Evolutionary conservation across 1,140 invertebrate genomes (phyloP), one percentile per base, ranked within the genome.

Genomic region (Saccostrea echinata): DNA sequence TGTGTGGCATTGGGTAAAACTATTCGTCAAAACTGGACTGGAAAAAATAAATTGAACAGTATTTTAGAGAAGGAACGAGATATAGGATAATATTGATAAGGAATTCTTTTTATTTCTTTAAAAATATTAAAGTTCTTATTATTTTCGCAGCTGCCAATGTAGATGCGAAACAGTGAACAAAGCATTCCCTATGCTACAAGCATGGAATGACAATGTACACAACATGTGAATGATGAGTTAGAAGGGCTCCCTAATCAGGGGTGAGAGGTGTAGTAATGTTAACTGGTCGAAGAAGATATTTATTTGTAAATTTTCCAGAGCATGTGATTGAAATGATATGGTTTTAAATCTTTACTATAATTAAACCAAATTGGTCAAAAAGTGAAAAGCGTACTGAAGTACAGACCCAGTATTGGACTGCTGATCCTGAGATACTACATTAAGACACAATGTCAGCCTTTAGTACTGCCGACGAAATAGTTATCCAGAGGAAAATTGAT

Each of bases 391-490:
- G 9, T n/a, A n/a, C n/a, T n/a, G n/a, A n/a, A n/a, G n/a, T n/a
- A n/a, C n/a, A n/a, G n/a, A n/a, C n/a, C n/a, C n/a, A n/a, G n/a
- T n/a, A n/a, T 21, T 61, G 55, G 6, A 8, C 18, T 61, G 55
- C 21, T 61, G 55, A 61, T 61, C 16, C 21, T 6, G 18, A 21
- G 18, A 61, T 61, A 43, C 4, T 61, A 13, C 16, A 61, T 61
- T 61, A 21, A 33, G 27, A 30, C 16, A 76, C 27, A 33, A 76
- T 76, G 68, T 30, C 68, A 76, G 88, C 89, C 16, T 92, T 92
- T 85, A 90, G 87, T 87, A 82, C 91, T 8, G 85, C 88, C 8
- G 92, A 92, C 89, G 90, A 92, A 51, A 87, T 90, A 27, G 86
- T 90, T 53, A 85, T 89, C 13, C 57, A 85, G 8, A 88, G 88